These are phyloP conservation scores for Stigmatopora argus DNA, from an alignment of 2,113 vertebrate species.

Conservation along the genomic window DNA sequence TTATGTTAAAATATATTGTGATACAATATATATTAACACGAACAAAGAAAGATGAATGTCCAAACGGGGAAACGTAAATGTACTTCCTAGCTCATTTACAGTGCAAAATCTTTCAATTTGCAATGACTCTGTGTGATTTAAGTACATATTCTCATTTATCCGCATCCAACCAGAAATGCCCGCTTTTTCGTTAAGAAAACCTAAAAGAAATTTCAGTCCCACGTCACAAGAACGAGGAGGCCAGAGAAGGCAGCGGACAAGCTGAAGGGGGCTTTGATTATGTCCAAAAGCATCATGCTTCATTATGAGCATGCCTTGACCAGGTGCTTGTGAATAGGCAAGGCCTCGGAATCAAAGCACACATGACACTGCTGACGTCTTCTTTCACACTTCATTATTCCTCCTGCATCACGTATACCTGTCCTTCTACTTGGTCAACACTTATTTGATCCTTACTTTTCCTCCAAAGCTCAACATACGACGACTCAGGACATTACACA, in stretches of 20 bases:
- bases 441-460: not conserved
- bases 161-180: conserved; percentile 8
- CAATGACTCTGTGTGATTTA: not conserved
- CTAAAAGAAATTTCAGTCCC: not conserved
- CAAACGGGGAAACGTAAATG: too few relatives aligned
- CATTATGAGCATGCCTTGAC: conserved; percentile 55
- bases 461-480: not conserved
- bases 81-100: not conserved
- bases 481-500: not conserved
- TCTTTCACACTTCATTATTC: conserved; percentile 38
- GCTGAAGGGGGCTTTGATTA: conserved; percentile 79
- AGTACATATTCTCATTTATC: conserved; percentile 3
- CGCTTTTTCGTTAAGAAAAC: conserved; percentile 8
- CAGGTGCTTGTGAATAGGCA: conserved; percentile 46
- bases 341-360: conserved; percentile 45
- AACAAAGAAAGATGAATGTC: too few relatives aligned
- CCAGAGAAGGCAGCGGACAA: conserved; percentile 80
- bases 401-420: conserved; percentile 16
- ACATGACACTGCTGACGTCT: conserved; percentile 46
- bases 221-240: conserved; percentile 74
- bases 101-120: not conserved
- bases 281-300: conserved; percentile 59
- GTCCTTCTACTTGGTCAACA: not conserved
- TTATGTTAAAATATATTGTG: too few relatives aligned
- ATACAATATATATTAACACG: not conserved